A percentile compares a stretch with the other conserved stretches of the same genome.
Evolutionary conservation across 2,888 invertebrate genomes (phyloP).

Genomic region (Ormyrus thymus): DNA sequence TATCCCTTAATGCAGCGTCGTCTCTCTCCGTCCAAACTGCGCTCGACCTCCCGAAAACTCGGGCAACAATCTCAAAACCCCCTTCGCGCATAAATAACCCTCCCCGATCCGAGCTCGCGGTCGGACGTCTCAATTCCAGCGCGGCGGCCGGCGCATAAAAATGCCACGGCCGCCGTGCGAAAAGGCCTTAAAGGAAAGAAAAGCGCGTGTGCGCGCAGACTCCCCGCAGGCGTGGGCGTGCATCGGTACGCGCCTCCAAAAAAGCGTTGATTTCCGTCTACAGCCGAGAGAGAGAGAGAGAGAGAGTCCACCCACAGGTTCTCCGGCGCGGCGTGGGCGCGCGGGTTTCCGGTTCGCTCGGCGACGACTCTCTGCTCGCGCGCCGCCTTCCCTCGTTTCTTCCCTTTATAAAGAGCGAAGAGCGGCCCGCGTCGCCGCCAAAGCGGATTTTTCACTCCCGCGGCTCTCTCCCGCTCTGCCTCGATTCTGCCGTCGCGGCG

Average conservation of each 20-base stretch:
- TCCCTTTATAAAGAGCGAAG: too few species aligned
- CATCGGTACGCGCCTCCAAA: slow-evolving; percentile 38
- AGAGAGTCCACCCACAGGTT: slow-evolving; percentile 40
- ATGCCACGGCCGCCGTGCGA: slow-evolving; percentile 13
- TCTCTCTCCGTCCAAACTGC: too few species aligned
- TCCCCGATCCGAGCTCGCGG: neutral
- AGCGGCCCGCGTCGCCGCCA: too few species aligned
- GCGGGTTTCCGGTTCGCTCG: slow-evolving; percentile 56
- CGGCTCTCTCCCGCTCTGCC: slow-evolving; percentile 28
- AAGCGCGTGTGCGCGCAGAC: slow-evolving; percentile 9
- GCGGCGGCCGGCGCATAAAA: slow-evolving; percentile 5
- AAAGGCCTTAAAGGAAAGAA: slow-evolving; percentile 3
- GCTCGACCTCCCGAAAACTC: too few species aligned
- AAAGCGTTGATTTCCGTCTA: slow-evolving; percentile 43
- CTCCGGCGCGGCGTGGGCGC: slow-evolving; percentile 47
- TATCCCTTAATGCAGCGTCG: too few species aligned
- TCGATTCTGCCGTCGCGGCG: neutral
- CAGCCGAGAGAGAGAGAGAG: slow-evolving; percentile 28
- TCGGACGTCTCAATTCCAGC: neutral
- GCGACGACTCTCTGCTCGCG: neutral
- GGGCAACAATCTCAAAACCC: too few species aligned
- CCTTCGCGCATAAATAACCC: too few species aligned
- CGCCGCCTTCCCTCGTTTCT: neutral
- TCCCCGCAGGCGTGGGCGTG: slow-evolving; percentile 35
- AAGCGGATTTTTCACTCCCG: slow-evolving; percentile 1